phyloP scores from a whole-genome alignment of 2,888 invertebrate genomes.

The Mantis religiosa region DNA sequence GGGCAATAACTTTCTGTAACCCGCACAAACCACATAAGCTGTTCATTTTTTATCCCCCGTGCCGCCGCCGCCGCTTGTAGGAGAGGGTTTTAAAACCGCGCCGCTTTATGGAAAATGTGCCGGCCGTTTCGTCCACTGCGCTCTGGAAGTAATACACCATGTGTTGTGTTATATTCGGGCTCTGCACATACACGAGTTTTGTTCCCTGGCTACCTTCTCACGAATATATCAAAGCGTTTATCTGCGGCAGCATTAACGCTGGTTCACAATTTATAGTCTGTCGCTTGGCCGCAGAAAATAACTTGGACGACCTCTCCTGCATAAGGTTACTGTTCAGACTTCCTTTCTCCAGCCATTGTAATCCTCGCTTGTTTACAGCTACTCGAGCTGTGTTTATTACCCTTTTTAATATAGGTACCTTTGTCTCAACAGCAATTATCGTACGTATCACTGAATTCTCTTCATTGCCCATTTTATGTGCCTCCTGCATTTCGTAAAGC shows the following conservation, averaged over 20 bases:
- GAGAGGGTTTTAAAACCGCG: background rate
- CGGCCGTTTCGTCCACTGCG: background rate
- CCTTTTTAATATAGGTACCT: no score
- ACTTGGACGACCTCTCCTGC: background rate
- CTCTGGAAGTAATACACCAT: background rate
- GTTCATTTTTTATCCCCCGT: background rate
- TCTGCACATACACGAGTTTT: background rate
- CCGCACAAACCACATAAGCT: background rate
- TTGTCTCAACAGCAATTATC: no score
- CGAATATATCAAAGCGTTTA: conserved; percentile 6
- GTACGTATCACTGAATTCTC: no score
- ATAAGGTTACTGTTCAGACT: background rate
- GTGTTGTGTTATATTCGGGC: background rate
- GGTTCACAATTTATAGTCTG: background rate
- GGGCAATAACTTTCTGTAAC: background rate
- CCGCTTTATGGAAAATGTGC: background rate
- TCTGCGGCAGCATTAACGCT: background rate
- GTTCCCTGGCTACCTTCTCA: background rate
- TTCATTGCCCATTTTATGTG: no score
- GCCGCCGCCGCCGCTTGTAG: no score
- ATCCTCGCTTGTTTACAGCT: background rate
- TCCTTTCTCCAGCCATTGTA: background rate
- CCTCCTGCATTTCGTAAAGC: no score
- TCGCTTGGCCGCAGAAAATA: background rate
- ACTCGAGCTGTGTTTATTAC: no score